phyloP scores from a whole-genome alignment of 2,113 vertebrate genomes.

The Noctilio leporinus region DNA sequence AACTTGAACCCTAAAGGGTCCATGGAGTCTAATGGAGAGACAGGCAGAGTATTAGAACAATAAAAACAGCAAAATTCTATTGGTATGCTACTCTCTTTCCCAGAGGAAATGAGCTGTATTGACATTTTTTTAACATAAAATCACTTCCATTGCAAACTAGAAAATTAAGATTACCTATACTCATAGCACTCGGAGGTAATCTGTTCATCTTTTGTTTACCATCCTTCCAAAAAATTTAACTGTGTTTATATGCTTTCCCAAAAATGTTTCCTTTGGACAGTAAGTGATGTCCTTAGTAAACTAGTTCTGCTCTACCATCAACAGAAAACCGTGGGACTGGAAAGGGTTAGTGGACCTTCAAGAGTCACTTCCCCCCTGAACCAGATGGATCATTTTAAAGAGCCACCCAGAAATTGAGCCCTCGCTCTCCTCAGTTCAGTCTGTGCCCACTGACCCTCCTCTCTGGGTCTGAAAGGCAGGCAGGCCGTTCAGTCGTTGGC shows the following conservation, averaged over 20 bases:
- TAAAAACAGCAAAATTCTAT: background rate
- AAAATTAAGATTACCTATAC: background rate
- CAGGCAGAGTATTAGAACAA: fast-evolving
- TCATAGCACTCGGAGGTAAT: background rate
- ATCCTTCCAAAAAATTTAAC: background rate
- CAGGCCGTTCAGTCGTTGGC: background rate
- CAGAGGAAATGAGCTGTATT: background rate
- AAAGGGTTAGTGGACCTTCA: background rate
- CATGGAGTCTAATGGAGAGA: background rate
- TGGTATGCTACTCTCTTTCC: background rate
- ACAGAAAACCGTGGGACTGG: background rate
- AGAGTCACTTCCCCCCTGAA: background rate
- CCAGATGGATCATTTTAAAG: background rate
- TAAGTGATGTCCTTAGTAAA: background rate
- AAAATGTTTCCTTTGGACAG: background rate
- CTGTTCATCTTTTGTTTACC: background rate
- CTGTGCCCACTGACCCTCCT: background rate
- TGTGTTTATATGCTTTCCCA: background rate
- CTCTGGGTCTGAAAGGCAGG: background rate
- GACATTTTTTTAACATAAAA: background rate
- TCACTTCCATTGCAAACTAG: background rate
- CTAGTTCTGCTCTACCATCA: background rate
- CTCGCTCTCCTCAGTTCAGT: background rate
- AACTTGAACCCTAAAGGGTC: background rate
- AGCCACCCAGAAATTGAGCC: background rate